Conservation (phyloP, 2,888 invertebrate species). For the Drosophila mercatorum region DNA sequence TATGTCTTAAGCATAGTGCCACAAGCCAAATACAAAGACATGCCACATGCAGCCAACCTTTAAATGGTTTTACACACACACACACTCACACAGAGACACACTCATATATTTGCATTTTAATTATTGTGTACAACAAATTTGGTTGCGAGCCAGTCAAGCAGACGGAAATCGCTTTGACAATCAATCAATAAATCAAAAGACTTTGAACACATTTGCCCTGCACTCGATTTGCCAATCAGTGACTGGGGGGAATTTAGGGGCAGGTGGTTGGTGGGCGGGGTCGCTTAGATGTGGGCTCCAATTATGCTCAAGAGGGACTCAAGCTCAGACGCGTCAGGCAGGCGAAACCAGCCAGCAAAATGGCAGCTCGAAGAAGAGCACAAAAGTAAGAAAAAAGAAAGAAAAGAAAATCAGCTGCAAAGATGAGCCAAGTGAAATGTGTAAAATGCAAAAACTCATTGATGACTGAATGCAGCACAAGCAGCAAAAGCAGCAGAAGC, state of each 20-base stretch:
- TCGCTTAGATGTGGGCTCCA: constrained; percentile 54
- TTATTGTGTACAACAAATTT: constrained; percentile 50
- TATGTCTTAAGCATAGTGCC: constrained; percentile 29
- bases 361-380: constrained; percentile 22
- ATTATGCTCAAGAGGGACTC: constrained; percentile 55
- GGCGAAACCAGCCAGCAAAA: constrained; percentile 54
- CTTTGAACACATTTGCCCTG: constrained; percentile 41
- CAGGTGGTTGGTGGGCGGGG: not conserved
- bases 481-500: constrained; percentile 13
- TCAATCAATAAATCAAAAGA: constrained; percentile 71
- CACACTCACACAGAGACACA: not conserved
- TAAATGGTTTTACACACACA: not conserved
- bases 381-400: not conserved
- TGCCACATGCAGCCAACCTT: constrained; percentile 22
- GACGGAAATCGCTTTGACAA: constrained; percentile 64
- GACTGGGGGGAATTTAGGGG: constrained; percentile 5
- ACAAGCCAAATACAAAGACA: constrained; percentile 9
- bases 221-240: constrained; percentile 62
- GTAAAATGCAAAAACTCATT: constrained; percentile 73
- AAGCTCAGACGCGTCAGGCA: constrained; percentile 39
- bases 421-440: constrained; percentile 68
- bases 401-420: constrained; percentile 36
- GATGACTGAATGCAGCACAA: constrained; percentile 68
- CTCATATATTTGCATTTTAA: constrained; percentile 54
- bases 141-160: constrained; percentile 33